Conservation (phyloP, 2,888 invertebrate species). For the Esperia sulphurella region DNA sequence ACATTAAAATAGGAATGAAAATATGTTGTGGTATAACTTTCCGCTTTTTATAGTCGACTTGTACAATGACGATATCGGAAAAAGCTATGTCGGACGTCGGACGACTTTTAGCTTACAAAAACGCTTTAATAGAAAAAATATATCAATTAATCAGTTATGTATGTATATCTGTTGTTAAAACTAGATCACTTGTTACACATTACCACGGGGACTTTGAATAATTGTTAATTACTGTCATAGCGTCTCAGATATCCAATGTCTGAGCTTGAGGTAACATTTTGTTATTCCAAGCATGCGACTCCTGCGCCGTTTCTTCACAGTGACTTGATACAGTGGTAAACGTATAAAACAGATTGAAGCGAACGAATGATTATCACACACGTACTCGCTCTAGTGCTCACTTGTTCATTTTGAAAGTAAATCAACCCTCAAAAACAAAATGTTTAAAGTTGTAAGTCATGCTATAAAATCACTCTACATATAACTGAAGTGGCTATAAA, state of each 20-base stretch:
- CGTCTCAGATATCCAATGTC: background rate
- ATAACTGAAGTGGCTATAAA: too few species aligned
- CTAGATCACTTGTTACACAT: too few species aligned
- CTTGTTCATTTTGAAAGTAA: constrained; percentile 1
- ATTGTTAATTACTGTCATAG: constrained; percentile 9
- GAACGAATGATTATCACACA: constrained; percentile 25
- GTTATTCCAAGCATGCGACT: constrained; percentile 39
- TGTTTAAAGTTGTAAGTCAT: constrained; percentile 70
- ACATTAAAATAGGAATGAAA: too few species aligned
- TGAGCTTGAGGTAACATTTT: constrained; percentile 8
- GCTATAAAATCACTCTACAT: too few species aligned
- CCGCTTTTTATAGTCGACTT: too few species aligned
- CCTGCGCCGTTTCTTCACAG: constrained; percentile 40
- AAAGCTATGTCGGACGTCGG: too few species aligned
- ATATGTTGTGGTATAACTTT: too few species aligned
- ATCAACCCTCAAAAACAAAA: constrained; percentile 27
- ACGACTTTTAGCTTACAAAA: too few species aligned
- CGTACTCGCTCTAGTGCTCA: constrained; percentile 17
- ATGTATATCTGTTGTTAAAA: too few species aligned
- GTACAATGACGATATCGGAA: too few species aligned
- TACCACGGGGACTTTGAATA: background rate
- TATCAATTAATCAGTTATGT: too few species aligned
- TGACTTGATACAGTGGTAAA: constrained; percentile 26
- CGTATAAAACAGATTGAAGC: constrained; percentile 41
- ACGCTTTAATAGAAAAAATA: too few species aligned